These are phyloP conservation scores for Contarinia nasturtii DNA, from an alignment of 1,140 invertebrate genomes.

Conservation along the genomic window DNA sequence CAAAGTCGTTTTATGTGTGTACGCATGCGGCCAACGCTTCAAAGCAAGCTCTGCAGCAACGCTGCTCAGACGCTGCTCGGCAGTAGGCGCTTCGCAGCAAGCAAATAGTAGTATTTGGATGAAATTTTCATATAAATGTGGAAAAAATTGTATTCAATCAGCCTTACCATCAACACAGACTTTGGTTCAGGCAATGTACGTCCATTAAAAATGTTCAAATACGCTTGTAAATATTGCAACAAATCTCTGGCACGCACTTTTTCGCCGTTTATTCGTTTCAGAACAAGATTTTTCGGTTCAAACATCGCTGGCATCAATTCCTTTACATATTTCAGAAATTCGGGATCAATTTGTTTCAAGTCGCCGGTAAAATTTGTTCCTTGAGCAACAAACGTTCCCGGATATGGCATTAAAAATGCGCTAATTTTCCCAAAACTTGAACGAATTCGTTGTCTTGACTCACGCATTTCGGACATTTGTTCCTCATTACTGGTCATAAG, in stretches of 20 bases:
- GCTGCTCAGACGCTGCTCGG: too few species aligned
- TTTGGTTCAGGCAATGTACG: slow-evolving; percentile 97
- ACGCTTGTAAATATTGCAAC: slow-evolving; percentile 94
- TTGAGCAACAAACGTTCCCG: slow-evolving; percentile 90
- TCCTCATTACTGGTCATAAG: slow-evolving; percentile 63
- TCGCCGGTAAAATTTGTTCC: slow-evolving; percentile 92
- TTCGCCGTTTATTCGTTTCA: slow-evolving; percentile 91
- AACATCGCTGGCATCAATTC: slow-evolving; percentile 76
- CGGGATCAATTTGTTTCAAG: slow-evolving; percentile 77
- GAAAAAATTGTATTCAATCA: too few species aligned
- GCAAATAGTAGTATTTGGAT: too few species aligned
- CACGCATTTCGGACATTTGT: slow-evolving; percentile 82
- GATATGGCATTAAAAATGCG: slow-evolving; percentile 97
- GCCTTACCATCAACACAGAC: slow-evolving; percentile 86
- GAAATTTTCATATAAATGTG: too few species aligned
- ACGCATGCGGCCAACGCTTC: too few species aligned
- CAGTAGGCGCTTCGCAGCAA: too few species aligned
- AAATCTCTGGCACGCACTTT: slow-evolving; percentile 83
- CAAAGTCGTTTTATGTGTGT: too few species aligned
- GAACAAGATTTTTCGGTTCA: slow-evolving; percentile 73
- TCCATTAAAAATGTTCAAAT: slow-evolving; percentile 91
- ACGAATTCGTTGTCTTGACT: slow-evolving; percentile 72
- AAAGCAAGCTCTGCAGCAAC: too few species aligned
- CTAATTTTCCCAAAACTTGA: slow-evolving; percentile 85
- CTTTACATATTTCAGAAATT: slow-evolving; percentile 76